Evolutionary conservation across 2,113 vertebrate genomes (phyloP), one percentile per base, ranked within the genome.

Genomic region (Panthera leo): DNA sequence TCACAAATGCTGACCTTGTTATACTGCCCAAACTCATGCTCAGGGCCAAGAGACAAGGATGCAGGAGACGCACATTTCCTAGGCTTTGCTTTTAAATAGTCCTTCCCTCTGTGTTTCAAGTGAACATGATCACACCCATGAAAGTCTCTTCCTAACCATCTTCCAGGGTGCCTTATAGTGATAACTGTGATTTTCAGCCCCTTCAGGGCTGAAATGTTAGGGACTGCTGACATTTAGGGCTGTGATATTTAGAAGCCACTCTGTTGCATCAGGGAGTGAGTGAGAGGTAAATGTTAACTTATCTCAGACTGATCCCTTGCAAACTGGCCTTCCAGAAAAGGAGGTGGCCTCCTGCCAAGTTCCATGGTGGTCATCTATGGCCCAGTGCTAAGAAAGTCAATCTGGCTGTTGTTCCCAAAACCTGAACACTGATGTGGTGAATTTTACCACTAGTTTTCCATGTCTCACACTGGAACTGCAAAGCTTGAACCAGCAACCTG

Each of bases 181-280:
- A 4, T 8, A 0, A 12, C 31, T 39, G 14, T 45, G 19, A 12
- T 34, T 23, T 34, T 5, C 5, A 1, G 48, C 36, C 3, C 5
- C 34, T 14, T 16, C 0, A 0, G 63, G 29, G n/a, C 85, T 51
- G 42, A 42, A 58, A 53, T 16, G 6, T 5, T 27, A 16, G 2
- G 7, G 36, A 45, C 15, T 7, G 16, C 7, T 5, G 0, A 3
- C 42, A 39, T 39, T 39, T 39, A 39, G 39, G 39, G 4, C 1
- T 1, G 10, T 39, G 39, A 2, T 21, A 36, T 55, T 55, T 55
- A n/a, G 16, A 80, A 19, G 7, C 12, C 12, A 34, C 27, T 2
- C 18, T 39, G 53, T 23, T 91, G 25, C 13, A n/a, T 23, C 23
- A 39, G 27, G 76, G 2, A 16, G 3, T 14, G 5, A 55, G 65